phyloP scores from a whole-genome alignment of 2,113 vertebrate species.

The Mesembrinibis cayennensis region DNA sequence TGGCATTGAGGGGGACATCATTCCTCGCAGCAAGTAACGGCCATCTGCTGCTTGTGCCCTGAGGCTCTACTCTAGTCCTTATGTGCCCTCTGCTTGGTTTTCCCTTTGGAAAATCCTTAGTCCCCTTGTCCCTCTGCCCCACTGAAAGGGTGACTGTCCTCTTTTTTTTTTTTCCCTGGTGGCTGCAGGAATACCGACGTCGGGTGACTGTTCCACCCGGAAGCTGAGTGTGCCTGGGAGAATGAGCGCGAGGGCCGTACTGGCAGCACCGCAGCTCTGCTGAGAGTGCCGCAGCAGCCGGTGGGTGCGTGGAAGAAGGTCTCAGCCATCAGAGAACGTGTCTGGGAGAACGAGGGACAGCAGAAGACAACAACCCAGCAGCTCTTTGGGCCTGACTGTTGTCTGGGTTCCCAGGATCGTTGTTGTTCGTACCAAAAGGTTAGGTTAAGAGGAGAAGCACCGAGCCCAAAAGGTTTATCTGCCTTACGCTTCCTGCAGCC shows the following conservation, averaged over 20 bases:
- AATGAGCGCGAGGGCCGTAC: background rate
- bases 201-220: slow-evolving; percentile 83
- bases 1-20: rapidly evolving
- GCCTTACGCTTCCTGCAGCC: background rate
- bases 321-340: background rate
- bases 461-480: background rate
- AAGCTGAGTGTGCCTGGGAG: slow-evolving; percentile 68
- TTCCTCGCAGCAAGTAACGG: background rate
- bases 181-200: slow-evolving; percentile 70
- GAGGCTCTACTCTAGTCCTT: background rate
- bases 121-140: background rate
- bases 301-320: background rate
- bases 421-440: background rate
- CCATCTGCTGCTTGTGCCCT: background rate
- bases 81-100: background rate
- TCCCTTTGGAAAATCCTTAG: background rate
- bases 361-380: background rate
- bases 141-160: background rate
- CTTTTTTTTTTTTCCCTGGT: background rate
- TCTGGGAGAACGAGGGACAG: background rate
- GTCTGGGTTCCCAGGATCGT: background rate
- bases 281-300: background rate
- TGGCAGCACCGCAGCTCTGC: background rate
- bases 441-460: background rate
- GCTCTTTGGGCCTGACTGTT: background rate